These are phyloP conservation scores for Euplagia quadripunctaria DNA, from an alignment of 2,888 invertebrate species.

Conservation along the genomic window DNA sequence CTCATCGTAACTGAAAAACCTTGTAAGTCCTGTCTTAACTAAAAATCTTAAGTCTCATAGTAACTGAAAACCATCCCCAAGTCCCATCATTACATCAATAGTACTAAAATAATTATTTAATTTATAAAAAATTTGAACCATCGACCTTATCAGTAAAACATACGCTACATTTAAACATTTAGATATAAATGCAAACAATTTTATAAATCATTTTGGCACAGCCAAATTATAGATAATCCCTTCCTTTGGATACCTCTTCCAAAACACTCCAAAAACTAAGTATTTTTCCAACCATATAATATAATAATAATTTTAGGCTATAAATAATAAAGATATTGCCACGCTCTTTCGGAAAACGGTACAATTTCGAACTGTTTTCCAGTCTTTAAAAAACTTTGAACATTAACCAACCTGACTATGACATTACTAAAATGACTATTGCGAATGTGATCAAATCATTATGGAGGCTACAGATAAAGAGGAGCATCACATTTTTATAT, in stretches of 20 bases:
- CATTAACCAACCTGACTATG: too few relatives aligned
- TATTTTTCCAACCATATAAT: background rate
- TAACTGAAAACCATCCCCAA: background rate
- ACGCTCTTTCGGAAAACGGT: too few relatives aligned
- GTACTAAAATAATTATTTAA: background rate
- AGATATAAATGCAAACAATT: background rate
- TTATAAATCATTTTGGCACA: constrained; percentile 5
- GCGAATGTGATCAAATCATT: too few relatives aligned
- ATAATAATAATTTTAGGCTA: too few relatives aligned
- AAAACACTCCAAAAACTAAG: background rate
- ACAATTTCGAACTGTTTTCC: too few relatives aligned
- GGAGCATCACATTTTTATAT: too few relatives aligned
- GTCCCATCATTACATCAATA: background rate
- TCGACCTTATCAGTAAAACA: background rate
- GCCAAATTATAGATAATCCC: background rate
- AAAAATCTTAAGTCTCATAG: background rate
- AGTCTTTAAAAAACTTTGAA: too few relatives aligned
- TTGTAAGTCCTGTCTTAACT: background rate
- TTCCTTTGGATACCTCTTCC: background rate
- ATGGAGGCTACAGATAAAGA: too few relatives aligned
- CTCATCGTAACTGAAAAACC: background rate
- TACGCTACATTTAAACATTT: background rate
- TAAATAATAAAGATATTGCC: too few relatives aligned
- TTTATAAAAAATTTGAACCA: background rate
- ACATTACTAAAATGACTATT: too few relatives aligned